A percentile compares a stretch with the other conserved stretches of the same genome.
Conservation (phyloP, 2,888 invertebrate species). For the Papilio demoleus region DNA sequence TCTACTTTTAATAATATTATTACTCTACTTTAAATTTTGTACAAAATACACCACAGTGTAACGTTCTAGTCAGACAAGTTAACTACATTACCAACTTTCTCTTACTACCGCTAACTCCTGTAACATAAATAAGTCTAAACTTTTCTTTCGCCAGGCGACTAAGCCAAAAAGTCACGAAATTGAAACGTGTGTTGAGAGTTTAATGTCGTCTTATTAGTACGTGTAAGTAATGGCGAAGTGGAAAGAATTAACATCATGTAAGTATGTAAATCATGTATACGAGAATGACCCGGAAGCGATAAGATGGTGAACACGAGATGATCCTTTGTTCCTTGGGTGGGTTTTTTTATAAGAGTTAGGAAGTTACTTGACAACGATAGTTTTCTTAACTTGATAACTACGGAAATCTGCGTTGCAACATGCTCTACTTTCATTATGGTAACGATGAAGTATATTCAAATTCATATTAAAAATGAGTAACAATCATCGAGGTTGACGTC, state of each 20-base stretch:
- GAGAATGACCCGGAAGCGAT: constrained; percentile 49
- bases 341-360: background rate
- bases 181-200: constrained; percentile 72
- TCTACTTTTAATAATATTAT: no score
- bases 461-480: no score
- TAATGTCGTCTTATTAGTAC: constrained; percentile 67
- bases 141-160: constrained; percentile 37
- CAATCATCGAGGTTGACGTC: no score
- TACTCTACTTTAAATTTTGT: no score
- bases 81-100: background rate
- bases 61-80: background rate
- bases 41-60: no score
- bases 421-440: no score
- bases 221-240: constrained; percentile 59
- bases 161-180: constrained; percentile 71
- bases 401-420: background rate
- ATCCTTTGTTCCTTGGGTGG: background rate
- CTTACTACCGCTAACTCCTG: constrained; percentile 40
- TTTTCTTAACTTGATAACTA: background rate
- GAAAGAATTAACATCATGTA: constrained; percentile 50
- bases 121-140: constrained; percentile 45
- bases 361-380: background rate
- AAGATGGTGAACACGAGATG: constrained; percentile 39
- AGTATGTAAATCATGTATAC: no score
- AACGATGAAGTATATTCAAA: no score